Percentiles rank a stretch among this genome's conserved stretches.
These are phyloP conservation scores for Automeris io DNA, from an alignment of 2,888 invertebrate genomes.

Conservation along the genomic window DNA sequence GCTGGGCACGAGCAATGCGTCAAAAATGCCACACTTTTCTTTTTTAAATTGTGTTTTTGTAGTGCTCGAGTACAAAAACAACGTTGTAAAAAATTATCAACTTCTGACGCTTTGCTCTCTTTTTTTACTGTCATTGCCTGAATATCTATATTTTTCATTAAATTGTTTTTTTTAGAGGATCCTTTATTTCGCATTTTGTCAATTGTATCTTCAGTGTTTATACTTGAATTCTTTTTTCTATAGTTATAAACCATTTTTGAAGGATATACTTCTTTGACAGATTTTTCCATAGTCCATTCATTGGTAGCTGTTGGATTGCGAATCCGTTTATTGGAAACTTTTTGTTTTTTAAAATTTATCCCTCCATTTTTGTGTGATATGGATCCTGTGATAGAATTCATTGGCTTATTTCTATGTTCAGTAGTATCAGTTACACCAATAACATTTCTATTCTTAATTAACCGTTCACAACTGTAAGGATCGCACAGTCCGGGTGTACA, in stretches of 20 bases:
- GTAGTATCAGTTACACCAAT: not conserved
- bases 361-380: too few species aligned
- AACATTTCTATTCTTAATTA: conserved; percentile 24
- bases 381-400: too few species aligned
- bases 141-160: conserved; percentile 12
- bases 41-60: conserved; percentile 14
- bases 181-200: not conserved
- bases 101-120: conserved; percentile 14
- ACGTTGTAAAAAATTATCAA: conserved; percentile 17
- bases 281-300: too few species aligned
- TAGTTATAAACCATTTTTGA: too few species aligned
- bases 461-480: conserved; percentile 28
- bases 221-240: too few species aligned
- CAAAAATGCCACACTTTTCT: not conserved
- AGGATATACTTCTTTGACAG: too few species aligned
- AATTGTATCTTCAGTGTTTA: not conserved
- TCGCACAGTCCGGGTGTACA: conserved; percentile 36
- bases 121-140: conserved; percentile 10
- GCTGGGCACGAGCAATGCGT: conserved; percentile 7
- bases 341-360: too few species aligned
- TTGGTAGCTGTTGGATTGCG: too few species aligned
- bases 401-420: not conserved
- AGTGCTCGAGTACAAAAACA: conserved; percentile 35
- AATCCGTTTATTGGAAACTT: too few species aligned
- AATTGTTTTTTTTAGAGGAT: not conserved